Evolutionary conservation across 2,888 invertebrate genomes (phyloP), one percentile per base, ranked within the genome.

Genomic region (Apomyelois bistriatella): DNA sequence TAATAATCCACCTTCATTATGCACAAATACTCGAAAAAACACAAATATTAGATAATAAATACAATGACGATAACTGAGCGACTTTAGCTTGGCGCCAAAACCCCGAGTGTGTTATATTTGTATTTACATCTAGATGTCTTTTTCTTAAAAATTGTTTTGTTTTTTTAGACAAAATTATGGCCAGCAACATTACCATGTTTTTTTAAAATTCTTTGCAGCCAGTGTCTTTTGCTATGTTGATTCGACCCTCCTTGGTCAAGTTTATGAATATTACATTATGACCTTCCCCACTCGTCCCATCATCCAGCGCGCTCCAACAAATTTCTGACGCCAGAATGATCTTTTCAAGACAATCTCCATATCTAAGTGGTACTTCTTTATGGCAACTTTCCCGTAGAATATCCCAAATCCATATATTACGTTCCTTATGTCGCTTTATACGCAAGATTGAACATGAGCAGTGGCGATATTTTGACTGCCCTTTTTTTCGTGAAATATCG

Each of bases 181-280:
- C 22, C 22, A 22, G 22, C 22, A 22, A 22, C 22, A 22, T 2
- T n/a, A n/a, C n/a, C n/a, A n/a, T n/a, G n/a, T n/a, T n/a, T n/a
- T n/a, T n/a, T n/a, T n/a, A 5, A 3, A 5, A 22, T 22, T 22
- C 42, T 36, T 51, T 43, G 35, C 22, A 41, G 32, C 17, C 17
- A 52, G 17, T 43, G 16, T 52, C 37, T 43, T 43, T 35, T 42
- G 52, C 43, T 13, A 52, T 43, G 52, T 43, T 52, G 52, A 52
- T 43, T 52, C 43, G 36, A 13, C 43, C 36, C 22, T 41, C 42
- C 36, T 43, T 43, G 43, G 43, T 37, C 43, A 28, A 35, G 46
- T 51, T 51, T 51, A 52, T 52, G 52, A 52, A 52, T 52, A 52
- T 52, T 52, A 43, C 43, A 52, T 52, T 37, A 37, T 43, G 43